A percentile compares a stretch with the other conserved stretches of the same genome.
phyloP scores from a whole-genome alignment of 1,140 invertebrate genomes.

The Conus betulinus region DNA sequence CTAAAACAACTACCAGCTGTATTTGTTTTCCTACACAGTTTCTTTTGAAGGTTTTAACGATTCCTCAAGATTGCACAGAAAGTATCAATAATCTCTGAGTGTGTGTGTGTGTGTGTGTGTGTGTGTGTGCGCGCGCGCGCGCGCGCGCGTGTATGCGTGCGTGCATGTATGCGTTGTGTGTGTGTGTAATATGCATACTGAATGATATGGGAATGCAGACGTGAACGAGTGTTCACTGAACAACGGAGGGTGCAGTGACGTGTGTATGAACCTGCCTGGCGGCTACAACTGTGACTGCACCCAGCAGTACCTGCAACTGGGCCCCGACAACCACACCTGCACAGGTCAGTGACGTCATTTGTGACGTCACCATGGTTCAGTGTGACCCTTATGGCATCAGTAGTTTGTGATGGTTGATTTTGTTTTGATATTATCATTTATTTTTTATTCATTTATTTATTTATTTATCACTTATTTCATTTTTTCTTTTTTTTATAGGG shows the following conservation, averaged over 20 bases:
- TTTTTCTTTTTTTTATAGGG: no score
- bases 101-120: slow-evolving; percentile 13
- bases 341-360: slow-evolving; percentile 13
- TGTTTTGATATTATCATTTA: no score
- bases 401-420: no score
- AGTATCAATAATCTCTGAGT: not conserved
- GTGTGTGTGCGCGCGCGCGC: not conserved
- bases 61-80: no score
- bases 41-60: no score
- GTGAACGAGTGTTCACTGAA: slow-evolving; percentile 19
- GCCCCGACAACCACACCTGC: slow-evolving; percentile 27
- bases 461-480: no score
- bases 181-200: not conserved
- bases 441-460: no score
- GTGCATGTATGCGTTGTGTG: not conserved
- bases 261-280: slow-evolving; percentile 16
- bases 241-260: slow-evolving; percentile 29
- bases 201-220: not conserved
- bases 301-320: not conserved
- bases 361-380: no score
- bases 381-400: no score
- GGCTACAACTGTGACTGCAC: slow-evolving; percentile 21
- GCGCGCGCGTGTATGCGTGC: not conserved
- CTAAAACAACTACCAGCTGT: no score
- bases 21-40: no score